Conservation (phyloP, 2,113 vertebrate genomes). For the Zootoca vivipara region DNA sequence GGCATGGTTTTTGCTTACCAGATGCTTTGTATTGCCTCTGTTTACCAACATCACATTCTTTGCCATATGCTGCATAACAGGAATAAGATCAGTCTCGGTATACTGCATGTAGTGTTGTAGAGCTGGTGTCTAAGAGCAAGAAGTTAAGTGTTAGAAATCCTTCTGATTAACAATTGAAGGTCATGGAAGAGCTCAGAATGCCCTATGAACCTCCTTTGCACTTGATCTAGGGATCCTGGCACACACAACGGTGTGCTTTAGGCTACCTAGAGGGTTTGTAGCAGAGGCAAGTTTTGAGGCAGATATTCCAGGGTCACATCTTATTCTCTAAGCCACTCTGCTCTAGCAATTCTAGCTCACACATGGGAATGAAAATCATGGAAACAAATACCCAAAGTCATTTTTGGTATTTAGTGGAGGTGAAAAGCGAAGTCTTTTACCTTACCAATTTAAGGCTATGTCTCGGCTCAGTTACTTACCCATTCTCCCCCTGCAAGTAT, state of each 20-base stretch:
- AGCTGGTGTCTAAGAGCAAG: conserved; percentile 63
- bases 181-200: background rate
- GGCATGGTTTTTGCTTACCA: conserved; percentile 70
- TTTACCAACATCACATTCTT: conserved; percentile 86
- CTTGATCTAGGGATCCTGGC: no score
- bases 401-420: background rate
- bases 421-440: background rate
- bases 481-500: conserved; percentile 78
- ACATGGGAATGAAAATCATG: background rate
- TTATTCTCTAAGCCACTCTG: background rate
- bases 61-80: conserved; percentile 84
- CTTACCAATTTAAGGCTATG: background rate
- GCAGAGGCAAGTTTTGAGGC: background rate
- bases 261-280: background rate
- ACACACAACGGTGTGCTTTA: background rate
- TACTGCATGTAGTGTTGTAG: conserved; percentile 82
- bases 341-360: background rate
- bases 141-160: background rate
- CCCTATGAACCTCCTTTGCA: background rate
- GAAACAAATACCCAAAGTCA: background rate
- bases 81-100: conserved; percentile 74
- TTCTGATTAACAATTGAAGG: background rate
- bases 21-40: conserved; percentile 72
- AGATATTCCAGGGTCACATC: background rate
- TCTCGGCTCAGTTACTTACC: conserved; percentile 71